Evolutionary conservation across 1,140 invertebrate genomes (phyloP).

Genomic region (Diachasma alloeum): DNA sequence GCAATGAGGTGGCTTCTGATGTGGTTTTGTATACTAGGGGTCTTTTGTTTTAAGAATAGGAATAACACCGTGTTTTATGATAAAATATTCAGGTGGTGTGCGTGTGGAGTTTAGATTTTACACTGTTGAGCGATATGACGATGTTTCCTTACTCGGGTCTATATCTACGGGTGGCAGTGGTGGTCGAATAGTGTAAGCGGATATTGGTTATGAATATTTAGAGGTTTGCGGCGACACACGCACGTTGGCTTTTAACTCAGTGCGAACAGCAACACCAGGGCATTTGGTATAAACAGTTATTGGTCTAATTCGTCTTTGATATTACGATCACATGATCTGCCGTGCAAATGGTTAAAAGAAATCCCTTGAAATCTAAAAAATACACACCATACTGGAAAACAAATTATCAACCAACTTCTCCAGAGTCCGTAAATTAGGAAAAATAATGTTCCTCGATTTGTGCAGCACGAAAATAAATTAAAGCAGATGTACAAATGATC

Average conservation of each 20-base stretch:
- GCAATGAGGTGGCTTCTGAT: no score
- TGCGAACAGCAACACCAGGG: neutral
- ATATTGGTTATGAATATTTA: conserved; percentile 63
- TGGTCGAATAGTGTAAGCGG: conserved; percentile 54
- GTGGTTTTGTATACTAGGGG: no score
- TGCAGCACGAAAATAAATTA: neutral
- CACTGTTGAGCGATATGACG: conserved; percentile 5
- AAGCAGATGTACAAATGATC: neutral
- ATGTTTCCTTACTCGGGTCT: conserved; percentile 33
- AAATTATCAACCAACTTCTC: neutral
- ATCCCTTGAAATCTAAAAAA: no score
- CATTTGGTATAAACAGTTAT: neutral
- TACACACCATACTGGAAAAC: no score
- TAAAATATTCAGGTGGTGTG: conserved; percentile 20
- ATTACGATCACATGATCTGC: no score
- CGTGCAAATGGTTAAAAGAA: no score
- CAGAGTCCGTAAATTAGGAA: no score
- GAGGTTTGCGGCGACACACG: conserved; percentile 36
- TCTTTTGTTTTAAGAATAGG: conserved; percentile 32
- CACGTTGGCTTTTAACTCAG: neutral
- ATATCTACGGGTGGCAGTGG: conserved; percentile 51
- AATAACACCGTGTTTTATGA: neutral
- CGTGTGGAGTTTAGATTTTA: conserved; percentile 30
- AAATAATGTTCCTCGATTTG: no score
- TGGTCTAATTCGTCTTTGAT: no score